Percentiles rank a stretch among this genome's conserved stretches.
phyloP scores from a whole-genome alignment of 2,797 vertebrate species.

The Cynodonichthys magdalenae region DNA sequence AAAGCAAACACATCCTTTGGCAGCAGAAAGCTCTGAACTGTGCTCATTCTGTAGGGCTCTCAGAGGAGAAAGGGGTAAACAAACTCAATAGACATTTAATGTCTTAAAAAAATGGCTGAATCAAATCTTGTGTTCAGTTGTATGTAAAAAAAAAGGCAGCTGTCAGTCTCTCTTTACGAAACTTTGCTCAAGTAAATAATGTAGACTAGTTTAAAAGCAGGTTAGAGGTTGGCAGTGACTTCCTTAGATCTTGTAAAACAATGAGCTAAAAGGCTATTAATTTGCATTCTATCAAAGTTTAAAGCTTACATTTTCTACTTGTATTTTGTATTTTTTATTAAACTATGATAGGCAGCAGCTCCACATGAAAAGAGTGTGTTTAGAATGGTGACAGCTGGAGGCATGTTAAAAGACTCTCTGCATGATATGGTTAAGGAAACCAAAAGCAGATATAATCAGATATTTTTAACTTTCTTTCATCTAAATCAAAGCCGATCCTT shows the following conservation, averaged over 20 bases:
- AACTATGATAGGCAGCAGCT: neutral
- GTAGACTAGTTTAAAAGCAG: neutral
- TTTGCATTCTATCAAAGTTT: constrained; percentile 9
- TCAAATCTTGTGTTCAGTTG: constrained; percentile 14
- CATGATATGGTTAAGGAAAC: constrained; percentile 1
- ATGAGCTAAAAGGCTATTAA: neutral
- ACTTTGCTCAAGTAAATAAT: constrained; percentile 21
- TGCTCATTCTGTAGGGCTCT: constrained; percentile 21
- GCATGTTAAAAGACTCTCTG: neutral
- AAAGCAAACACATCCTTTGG: constrained; percentile 45
- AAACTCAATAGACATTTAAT: constrained; percentile 9
- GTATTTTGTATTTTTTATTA: constrained; percentile 1
- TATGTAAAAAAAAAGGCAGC: constrained; percentile 9
- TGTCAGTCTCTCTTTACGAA: constrained; percentile 11
- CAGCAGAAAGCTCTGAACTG: constrained; percentile 29
- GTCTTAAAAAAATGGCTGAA: constrained; percentile 24
- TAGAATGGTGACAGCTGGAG: neutral
- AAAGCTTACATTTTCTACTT: neutral
- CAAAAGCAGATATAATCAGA: constrained; percentile 5
- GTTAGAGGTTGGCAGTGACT: neutral
- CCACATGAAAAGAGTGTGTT: constrained; percentile 3
- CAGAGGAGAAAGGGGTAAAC: constrained; percentile 19
- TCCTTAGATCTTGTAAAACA: constrained; percentile 2
- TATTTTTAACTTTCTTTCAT: constrained; percentile 11
- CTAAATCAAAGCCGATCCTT: constrained; percentile 7